Base-by-base conservation (phyloP, 2,888 invertebrate species). In the Pandemis heparana region DNA sequence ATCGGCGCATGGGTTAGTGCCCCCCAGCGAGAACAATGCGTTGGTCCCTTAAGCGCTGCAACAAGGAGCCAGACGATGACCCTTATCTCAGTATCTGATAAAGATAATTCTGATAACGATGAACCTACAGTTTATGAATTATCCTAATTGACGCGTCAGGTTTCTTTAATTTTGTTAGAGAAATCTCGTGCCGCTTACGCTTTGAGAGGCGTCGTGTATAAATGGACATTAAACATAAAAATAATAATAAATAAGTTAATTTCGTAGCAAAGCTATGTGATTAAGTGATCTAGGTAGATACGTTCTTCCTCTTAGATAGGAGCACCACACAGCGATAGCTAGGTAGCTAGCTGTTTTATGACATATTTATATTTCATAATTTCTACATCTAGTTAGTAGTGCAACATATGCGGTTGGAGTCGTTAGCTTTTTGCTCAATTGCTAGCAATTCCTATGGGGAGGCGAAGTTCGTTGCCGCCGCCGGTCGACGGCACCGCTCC, bases 11-110 rank as follows among this genome's bases (percentile, higher is more conserved):
- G 92, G 93, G 93, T 92, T 89, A 93, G 84, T 94, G 94, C 92
- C 94, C 94, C 94, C 93, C 82, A 88, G 84, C 79, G 92, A 87
- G 91, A 89, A 92, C 94, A 92, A 92, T 93, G 94, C 94, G 92
- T 92, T 92, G 94, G 94, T 93, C 93, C 89, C 84, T 79, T 75
- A 82, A 78, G 77, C 75, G 76, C 76, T 60, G 41, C 74, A 68
- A 62, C 43, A 63, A 41, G 39, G 32, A 74, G 43, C 7, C 39
- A 63, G 61, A 80, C 82, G 80, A 81, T 80, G 83, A 83, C 82
- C 80, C 78, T 80, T 78, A 74, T 70, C 74, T 65, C 38, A 5
- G 60, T 51, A 70, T 69, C 74, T 65, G 74, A 74, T 70, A 74
- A 74, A 46, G 59, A n/a, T 18, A 61, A 10, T 56, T 51, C 18